These are phyloP conservation scores for Grallaria varia DNA, from an alignment of 2,113 vertebrate genomes.

Conservation along the genomic window DNA sequence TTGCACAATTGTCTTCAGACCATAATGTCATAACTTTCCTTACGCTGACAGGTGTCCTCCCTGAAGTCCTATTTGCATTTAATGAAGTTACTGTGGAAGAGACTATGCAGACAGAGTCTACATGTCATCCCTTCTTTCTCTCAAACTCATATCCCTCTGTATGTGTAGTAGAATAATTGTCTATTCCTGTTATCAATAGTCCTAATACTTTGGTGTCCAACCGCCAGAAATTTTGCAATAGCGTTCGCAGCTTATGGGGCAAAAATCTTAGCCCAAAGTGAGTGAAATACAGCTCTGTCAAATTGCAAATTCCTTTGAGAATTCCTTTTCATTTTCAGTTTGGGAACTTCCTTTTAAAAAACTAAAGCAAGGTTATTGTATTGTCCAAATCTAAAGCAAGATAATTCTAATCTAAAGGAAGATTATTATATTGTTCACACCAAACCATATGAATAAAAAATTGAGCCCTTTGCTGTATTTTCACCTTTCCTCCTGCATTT, in stretches of 20 bases:
- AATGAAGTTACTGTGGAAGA: background rate
- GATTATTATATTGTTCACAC: background rate
- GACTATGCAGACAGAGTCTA: background rate
- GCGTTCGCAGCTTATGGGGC: background rate
- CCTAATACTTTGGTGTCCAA: background rate
- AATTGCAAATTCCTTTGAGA: background rate
- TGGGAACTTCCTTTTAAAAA: background rate
- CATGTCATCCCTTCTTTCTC: background rate
- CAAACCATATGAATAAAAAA: background rate
- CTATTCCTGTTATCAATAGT: background rate
- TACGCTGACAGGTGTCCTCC: background rate
- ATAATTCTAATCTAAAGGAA: background rate
- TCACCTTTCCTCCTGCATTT: background rate
- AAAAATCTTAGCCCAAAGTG: background rate
- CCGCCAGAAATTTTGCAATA: constrained; percentile 8
- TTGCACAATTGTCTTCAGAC: background rate
- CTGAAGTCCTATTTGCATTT: background rate
- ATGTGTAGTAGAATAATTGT: background rate
- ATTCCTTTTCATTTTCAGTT: background rate
- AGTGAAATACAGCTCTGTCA: background rate
- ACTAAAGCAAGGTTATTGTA: background rate
- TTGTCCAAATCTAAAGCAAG: background rate
- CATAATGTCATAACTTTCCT: background rate
- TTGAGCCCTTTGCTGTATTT: background rate
- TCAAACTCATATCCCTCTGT: background rate